A percentile compares a stretch with the other conserved stretches of the same genome.
phyloP scores from a whole-genome alignment of 2,797 vertebrate genomes.

The Acanthurus leucopareius region DNA sequence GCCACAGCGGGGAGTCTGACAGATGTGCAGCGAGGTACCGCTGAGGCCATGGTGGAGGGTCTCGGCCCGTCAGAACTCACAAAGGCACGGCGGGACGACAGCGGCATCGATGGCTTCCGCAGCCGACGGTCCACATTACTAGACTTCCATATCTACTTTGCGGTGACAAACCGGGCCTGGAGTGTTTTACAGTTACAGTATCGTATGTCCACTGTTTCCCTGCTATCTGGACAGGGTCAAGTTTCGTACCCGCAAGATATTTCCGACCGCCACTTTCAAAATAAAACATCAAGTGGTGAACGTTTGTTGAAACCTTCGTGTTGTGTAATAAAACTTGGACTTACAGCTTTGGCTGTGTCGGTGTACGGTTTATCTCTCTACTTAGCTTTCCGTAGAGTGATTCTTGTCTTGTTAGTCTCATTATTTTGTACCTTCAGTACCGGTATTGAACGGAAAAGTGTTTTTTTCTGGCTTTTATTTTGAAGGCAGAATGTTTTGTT shows the following conservation, averaged over 20 bases:
- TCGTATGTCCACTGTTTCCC: not conserved
- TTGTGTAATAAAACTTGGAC: accelerated
- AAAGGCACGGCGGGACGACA: constrained; percentile 71
- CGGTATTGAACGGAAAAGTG: not conserved
- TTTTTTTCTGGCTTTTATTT: constrained; percentile 43
- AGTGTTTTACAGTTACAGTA: not conserved
- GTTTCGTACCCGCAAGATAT: not conserved
- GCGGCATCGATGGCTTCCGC: constrained; percentile 45
- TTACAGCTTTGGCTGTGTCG: not conserved
- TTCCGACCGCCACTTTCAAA: constrained; percentile 47
- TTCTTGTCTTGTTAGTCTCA: accelerated
- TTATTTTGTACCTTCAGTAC: not conserved
- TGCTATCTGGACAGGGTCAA: constrained; percentile 4
- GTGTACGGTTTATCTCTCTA: accelerated
- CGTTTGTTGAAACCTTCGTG: accelerated
- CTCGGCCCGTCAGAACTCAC: constrained; percentile 71
- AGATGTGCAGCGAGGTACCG: constrained; percentile 78
- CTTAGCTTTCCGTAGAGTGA: accelerated
- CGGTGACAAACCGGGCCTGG: constrained; percentile 10
- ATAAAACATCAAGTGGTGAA: constrained; percentile 22
- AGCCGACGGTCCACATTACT: constrained; percentile 57
- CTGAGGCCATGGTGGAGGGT: constrained; percentile 74
- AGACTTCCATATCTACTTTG: constrained; percentile 35
- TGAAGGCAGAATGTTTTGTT: constrained; percentile 36
- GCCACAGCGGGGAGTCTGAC: constrained; percentile 76